Percentiles rank a stretch among this genome's conserved stretches.
phyloP scores from a whole-genome alignment of 2,797 vertebrate genomes.

The Mastacembelus armatus region DNA sequence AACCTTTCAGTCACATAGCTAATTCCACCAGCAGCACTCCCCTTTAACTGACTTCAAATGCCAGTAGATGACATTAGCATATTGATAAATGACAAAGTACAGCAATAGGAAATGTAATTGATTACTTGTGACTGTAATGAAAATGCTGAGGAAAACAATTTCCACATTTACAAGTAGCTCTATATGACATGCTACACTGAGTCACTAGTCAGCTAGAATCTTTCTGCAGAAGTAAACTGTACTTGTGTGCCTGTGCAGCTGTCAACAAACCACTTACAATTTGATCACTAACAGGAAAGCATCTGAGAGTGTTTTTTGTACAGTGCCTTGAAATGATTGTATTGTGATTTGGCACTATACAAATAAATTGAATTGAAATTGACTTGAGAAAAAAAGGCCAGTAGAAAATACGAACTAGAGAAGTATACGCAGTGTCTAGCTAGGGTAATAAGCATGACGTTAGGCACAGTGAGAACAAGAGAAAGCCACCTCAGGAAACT shows the following conservation, averaged over 20 bases:
- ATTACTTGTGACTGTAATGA: constrained; percentile 4
- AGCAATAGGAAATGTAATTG: neutral
- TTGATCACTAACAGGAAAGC: too few relatives aligned
- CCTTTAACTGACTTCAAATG: constrained; percentile 28
- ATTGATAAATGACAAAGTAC: constrained; percentile 11
- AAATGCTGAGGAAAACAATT: constrained; percentile 6
- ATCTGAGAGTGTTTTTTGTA: too few relatives aligned
- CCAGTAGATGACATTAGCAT: constrained; percentile 5
- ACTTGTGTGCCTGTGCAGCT: neutral
- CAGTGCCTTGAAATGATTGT: too few relatives aligned
- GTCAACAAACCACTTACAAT: constrained; percentile 3
- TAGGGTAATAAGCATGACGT: neutral
- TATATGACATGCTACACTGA: constrained; percentile 6
- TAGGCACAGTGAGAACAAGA: neutral
- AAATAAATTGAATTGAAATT: too few relatives aligned
- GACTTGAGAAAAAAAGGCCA: too few relatives aligned
- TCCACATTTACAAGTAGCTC: constrained; percentile 12
- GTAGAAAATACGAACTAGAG: neutral
- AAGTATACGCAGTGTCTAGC: neutral
- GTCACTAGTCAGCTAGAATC: neutral
- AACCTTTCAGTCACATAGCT: constrained; percentile 14
- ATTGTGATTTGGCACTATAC: too few relatives aligned
- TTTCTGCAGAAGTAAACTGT: neutral
- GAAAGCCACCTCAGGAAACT: constrained; percentile 9
- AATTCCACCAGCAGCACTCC: constrained; percentile 6